Base-by-base conservation (phyloP, 2,113 vertebrate species). In the Okapia johnstoni region DNA sequence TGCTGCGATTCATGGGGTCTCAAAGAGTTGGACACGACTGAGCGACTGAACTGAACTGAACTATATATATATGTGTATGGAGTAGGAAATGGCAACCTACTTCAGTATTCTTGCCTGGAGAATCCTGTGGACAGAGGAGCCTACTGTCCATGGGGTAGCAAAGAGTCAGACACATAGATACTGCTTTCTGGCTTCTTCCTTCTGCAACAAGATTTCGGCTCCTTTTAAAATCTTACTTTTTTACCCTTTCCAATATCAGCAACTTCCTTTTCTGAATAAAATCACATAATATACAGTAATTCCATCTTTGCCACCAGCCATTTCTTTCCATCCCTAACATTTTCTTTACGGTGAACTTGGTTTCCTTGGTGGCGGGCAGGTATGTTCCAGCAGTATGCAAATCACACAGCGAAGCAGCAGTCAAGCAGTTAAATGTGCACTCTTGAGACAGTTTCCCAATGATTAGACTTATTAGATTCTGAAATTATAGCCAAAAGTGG, bases 211-310 rank as follows among this genome's bases (percentile, higher is more conserved):
- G 23, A 96, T 91, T 98, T 91, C 10, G 40, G 57, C 50, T 89
- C 73, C 87, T 98, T 97, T 93, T 73, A 14, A 55, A 96, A 96
- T 95, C 43, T 88, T 93, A 96, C 79, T 91, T 85, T 89, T 93
- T 94, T 66, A 96, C 80, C 93, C 36, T 97, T 98, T 97, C 94
- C 85, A 97, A 87, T 95, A 95, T 97, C 93, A 96, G 81, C 55
- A 30, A 96, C 93, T 97, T 97, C 28, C 15, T 81, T 97, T 98
- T 94, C 77, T 86, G 33, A 93, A 76, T 93, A 97, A 98, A 94
- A 95, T 48, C 46, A 79, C 33, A 77, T 43, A 96, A 94, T 95
- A 86, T 46, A 55, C 25, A 96, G 57, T 26, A 87, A 48, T 6
- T 54, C 21, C 23, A 17, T 36, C 54, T 87, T 85, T 77, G 28